Evolutionary conservation across 1,140 invertebrate species (phyloP).

Genomic region (Homarus americanus): DNA sequence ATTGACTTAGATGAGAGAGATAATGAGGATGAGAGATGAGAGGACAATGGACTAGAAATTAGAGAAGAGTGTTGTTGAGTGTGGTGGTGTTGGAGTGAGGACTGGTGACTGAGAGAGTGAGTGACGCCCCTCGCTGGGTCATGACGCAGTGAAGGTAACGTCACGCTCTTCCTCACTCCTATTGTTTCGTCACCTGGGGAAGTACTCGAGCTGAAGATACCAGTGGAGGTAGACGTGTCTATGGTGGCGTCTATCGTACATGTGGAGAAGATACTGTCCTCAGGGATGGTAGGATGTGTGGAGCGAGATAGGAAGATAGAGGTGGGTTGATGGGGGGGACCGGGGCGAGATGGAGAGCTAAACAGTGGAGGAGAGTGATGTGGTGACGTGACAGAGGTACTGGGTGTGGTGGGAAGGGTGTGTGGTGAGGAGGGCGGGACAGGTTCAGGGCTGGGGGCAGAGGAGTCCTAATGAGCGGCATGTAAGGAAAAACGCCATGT

Average conservation of each 20-base stretch:
- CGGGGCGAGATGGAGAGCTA: not conserved
- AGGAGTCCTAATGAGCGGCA: constrained; percentile 18
- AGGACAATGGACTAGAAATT: constrained; percentile 23
- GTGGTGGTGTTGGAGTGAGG: not conserved
- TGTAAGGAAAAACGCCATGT: constrained; percentile 1
- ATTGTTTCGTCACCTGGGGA: not conserved
- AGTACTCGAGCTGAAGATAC: constrained; percentile 36
- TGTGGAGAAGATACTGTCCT: constrained; percentile 29
- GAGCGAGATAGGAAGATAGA: not conserved
- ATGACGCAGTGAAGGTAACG: constrained; percentile 16
- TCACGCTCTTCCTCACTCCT: constrained; percentile 35
- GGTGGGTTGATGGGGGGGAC: not conserved
- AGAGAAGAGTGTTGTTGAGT: constrained; percentile 12
- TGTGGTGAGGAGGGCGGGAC: constrained; percentile 7
- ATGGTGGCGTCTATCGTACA: not conserved
- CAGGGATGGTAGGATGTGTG: not conserved
- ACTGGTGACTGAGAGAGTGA: constrained; percentile 40
- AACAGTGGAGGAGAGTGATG: not conserved
- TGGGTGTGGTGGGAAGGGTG: not conserved
- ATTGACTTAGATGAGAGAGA: constrained; percentile 36
- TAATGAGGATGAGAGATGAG: constrained; percentile 3
- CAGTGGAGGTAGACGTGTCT: constrained; percentile 11
- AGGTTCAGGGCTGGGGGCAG: not conserved
- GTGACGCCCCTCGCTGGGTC: not conserved
- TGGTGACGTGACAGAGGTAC: not conserved